phyloP scores from a whole-genome alignment of 2,113 vertebrate genomes.

The Gymnocephalus cernua region DNA sequence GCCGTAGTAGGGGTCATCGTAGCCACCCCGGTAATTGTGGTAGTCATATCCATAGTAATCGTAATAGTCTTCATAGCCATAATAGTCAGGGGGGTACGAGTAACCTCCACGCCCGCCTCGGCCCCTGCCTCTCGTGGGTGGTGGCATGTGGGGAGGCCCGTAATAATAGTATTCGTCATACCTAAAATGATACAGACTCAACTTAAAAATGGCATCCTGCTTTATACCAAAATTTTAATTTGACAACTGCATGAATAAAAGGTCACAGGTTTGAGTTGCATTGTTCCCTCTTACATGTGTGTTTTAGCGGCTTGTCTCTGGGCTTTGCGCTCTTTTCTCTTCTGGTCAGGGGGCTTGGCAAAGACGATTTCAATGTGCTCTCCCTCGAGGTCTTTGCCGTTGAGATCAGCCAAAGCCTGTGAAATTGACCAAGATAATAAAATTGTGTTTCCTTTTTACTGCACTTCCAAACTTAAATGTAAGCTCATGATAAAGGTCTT shows the following conservation, averaged over 20 bases:
- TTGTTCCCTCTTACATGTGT: conserved; percentile 91
- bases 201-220: not conserved
- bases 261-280: not conserved
- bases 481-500: not conserved
- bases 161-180: conserved; percentile 99
- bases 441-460: not conserved
- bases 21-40: conserved; percentile 99
- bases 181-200: conserved; percentile 77
- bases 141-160: conserved; percentile 96
- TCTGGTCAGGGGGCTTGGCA: conserved; percentile 99
- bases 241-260: not conserved
- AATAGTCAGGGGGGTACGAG: conserved; percentile 97
- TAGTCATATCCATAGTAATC: conserved; percentile 99
- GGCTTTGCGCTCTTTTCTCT: conserved; percentile 99
- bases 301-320: conserved; percentile 99
- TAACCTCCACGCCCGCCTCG: conserved; percentile 95
- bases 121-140: conserved; percentile 94
- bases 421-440: conserved; percentile 6
- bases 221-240: not conserved
- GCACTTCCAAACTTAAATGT: not conserved
- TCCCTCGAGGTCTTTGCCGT: conserved; percentile 99
- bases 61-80: conserved; percentile 99
- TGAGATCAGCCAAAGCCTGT: conserved; percentile 97
- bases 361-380: conserved; percentile 99
- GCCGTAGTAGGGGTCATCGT: conserved; percentile 99